These are phyloP conservation scores for Rattus rattus DNA, from an alignment of 2,113 vertebrate species.

Conservation along the genomic window DNA sequence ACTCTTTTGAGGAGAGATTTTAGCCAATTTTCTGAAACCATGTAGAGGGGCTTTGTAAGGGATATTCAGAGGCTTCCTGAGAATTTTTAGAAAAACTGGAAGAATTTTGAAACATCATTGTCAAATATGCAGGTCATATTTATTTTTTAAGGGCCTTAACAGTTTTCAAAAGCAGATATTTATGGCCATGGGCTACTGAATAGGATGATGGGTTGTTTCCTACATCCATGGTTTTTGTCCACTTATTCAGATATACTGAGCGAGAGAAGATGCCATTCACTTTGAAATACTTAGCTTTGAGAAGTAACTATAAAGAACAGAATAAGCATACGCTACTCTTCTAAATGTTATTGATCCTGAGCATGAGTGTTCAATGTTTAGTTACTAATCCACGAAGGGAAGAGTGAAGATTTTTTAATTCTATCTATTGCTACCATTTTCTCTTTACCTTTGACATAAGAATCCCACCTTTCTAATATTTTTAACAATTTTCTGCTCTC, in stretches of 20 bases:
- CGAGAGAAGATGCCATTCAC: neutral
- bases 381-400: neutral
- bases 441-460: neutral
- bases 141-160: neutral
- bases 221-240: neutral
- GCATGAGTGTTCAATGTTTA: neutral
- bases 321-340: neutral
- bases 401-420: neutral
- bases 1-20: neutral
- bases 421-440: neutral
- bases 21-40: neutral
- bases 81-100: neutral
- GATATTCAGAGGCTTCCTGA: neutral
- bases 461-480: neutral
- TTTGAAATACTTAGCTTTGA: neutral
- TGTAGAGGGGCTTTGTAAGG: fast-evolving
- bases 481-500: neutral
- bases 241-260: neutral
- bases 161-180: neutral
- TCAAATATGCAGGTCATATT: neutral
- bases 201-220: fast-evolving
- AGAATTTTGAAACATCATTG: neutral
- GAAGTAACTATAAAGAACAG: neutral
- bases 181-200: neutral
- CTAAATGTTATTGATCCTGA: neutral